A percentile compares a stretch with the other conserved stretches of the same genome.
These are phyloP conservation scores for Sebastes variabilis DNA, from an alignment of 2,797 vertebrate species.

Conservation along the genomic window DNA sequence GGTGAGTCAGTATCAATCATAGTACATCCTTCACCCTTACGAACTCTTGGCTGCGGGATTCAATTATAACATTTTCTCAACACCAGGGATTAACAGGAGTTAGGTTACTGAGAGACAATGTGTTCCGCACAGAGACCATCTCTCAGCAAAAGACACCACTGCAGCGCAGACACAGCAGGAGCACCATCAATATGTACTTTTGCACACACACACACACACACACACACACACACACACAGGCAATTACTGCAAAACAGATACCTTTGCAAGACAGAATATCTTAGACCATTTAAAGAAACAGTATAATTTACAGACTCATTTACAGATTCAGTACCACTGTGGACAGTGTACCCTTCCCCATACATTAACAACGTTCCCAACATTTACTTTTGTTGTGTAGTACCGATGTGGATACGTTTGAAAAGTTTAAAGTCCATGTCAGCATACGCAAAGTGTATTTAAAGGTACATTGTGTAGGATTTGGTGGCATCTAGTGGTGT, in stretches of 20 bases:
- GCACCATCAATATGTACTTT: not conserved
- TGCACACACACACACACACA: not conserved
- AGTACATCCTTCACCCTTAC: slow-evolving; percentile 26
- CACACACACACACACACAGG: not conserved
- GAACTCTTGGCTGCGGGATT: slow-evolving; percentile 29
- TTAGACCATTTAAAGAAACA: slow-evolving; percentile 5
- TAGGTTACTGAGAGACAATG: slow-evolving; percentile 60
- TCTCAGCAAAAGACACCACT: slow-evolving; percentile 33
- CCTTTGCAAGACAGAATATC: slow-evolving; percentile 7
- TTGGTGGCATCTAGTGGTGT: no score
- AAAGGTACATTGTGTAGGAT: no score
- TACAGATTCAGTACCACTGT: not conserved
- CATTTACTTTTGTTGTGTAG: not conserved
- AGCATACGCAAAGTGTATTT: not conserved
- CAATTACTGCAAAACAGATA: slow-evolving; percentile 8
- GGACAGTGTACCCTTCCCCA: not conserved
- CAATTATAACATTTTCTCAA: slow-evolving; percentile 50
- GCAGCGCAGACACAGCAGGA: slow-evolving; percentile 10
- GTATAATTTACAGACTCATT: not conserved
- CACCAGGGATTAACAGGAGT: slow-evolving; percentile 57
- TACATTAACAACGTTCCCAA: not conserved
- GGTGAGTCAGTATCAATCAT: slow-evolving; percentile 51
- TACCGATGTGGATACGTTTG: not conserved
- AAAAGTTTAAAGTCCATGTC: not conserved
- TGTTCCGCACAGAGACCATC: slow-evolving; percentile 21